Evolutionary conservation across 1,140 invertebrate genomes (phyloP).

Genomic region (Tyrophagus putrescentiae): DNA sequence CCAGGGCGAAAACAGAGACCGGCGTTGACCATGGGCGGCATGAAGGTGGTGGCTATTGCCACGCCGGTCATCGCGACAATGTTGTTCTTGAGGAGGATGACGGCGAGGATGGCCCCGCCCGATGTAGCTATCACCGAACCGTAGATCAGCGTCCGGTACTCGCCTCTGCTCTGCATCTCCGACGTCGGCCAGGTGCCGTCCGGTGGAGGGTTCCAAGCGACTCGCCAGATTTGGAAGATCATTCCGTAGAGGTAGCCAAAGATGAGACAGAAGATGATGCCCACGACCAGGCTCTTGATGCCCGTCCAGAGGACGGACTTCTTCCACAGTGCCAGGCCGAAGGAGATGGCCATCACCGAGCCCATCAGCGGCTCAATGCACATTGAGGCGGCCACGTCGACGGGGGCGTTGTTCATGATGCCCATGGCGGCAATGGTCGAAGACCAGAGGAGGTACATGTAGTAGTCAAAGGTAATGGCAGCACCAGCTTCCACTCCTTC

Average conservation of each 20-base stretch:
- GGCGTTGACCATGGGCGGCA: constrained; percentile 70
- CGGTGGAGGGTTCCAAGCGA: constrained; percentile 21
- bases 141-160: constrained; percentile 45
- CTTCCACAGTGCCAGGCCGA: constrained; percentile 61
- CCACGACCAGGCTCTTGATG: constrained; percentile 47
- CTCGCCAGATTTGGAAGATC: constrained; percentile 16
- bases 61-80: constrained; percentile 69
- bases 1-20: constrained; percentile 25
- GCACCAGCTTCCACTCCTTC: constrained; percentile 58
- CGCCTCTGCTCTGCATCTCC: constrained; percentile 36
- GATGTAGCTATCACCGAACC: constrained; percentile 51
- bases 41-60: constrained; percentile 66
- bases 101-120: constrained; percentile 59
- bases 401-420: constrained; percentile 59
- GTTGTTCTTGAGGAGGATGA: constrained; percentile 65
- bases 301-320: constrained; percentile 46
- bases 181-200: constrained; percentile 23
- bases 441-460: constrained; percentile 41
- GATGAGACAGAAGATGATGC: constrained; percentile 51
- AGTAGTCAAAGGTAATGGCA: constrained; percentile 61
- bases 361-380: constrained; percentile 71
- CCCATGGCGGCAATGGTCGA: constrained; percentile 48
- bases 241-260: constrained; percentile 36
- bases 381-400: constrained; percentile 71
- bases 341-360: constrained; percentile 56